Evolutionary conservation across 2,888 invertebrate species (phyloP).

Genomic region (Hyposoter didymator): DNA sequence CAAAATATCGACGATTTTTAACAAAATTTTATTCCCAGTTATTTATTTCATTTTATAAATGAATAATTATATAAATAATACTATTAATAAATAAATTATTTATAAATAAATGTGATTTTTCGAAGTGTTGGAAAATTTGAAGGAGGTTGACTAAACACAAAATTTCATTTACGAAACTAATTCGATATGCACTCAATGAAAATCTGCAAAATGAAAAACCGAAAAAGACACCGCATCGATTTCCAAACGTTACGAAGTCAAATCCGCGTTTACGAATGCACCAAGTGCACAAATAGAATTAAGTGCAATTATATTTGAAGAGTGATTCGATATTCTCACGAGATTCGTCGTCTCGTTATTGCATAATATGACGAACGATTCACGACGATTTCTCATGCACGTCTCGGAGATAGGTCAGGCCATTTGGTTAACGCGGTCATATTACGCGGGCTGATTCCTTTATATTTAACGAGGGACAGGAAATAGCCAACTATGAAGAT

Average conservation of each 20-base stretch:
- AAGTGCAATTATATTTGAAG: background rate
- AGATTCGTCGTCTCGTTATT: constrained; percentile 4
- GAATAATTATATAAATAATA: too few species aligned
- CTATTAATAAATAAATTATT: too few species aligned
- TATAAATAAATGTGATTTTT: too few species aligned
- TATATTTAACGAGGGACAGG: constrained; percentile 47
- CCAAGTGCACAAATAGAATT: too few species aligned
- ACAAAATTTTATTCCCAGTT: too few species aligned
- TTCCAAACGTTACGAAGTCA: background rate
- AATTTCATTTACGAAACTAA: too few species aligned
- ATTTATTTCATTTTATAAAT: too few species aligned
- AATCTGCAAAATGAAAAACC: background rate
- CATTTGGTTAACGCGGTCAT: constrained; percentile 46
- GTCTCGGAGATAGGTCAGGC: constrained; percentile 39
- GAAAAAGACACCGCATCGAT: background rate
- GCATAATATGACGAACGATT: background rate
- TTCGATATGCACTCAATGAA: background rate
- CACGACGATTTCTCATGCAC: constrained; percentile 7
- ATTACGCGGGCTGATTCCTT: constrained; percentile 54
- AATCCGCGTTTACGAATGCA: background rate
- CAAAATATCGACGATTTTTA: too few species aligned
- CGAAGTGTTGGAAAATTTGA: too few species aligned
- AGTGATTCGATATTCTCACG: constrained; percentile 4
- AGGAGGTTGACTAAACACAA: too few species aligned
- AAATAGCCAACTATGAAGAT: constrained; percentile 1